Percentiles rank a stretch among this genome's conserved stretches.
Conservation (phyloP, 2,113 vertebrate species). For the Coracopsis vasa region DNA sequence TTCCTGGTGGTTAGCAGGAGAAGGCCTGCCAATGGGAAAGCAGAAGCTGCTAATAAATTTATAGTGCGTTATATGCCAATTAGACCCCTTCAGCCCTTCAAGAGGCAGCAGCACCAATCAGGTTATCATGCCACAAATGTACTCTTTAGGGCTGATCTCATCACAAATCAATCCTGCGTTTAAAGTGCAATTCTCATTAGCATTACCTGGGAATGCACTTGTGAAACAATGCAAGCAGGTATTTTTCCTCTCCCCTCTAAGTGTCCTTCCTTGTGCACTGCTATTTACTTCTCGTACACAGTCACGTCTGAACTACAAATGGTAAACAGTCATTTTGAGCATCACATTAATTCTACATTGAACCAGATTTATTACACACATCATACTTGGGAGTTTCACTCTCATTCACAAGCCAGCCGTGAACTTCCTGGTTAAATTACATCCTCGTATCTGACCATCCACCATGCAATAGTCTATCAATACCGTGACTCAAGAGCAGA, state of each 20-base stretch:
- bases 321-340: not conserved
- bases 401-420: not conserved
- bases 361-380: not conserved
- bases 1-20: slow-evolving; percentile 71
- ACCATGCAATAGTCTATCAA: not conserved
- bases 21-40: slow-evolving; percentile 57
- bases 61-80: slow-evolving; percentile 75
- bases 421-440: not conserved
- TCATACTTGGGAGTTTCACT: not conserved
- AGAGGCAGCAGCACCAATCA: slow-evolving; percentile 48
- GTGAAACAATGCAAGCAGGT: not conserved
- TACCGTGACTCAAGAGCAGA: not conserved
- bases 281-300: not conserved
- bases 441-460: not conserved
- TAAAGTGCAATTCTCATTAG: slow-evolving; percentile 54
- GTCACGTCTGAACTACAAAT: not conserved
- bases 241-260: not conserved
- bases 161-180: slow-evolving; percentile 43
- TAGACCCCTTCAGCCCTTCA: slow-evolving; percentile 54
- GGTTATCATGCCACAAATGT: slow-evolving; percentile 26
- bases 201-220: not conserved
- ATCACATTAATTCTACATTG: not conserved
- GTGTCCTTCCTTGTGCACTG: not conserved
- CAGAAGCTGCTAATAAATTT: slow-evolving; percentile 69
- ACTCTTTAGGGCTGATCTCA: slow-evolving; percentile 41